A percentile compares a stretch with the other conserved stretches of the same genome.
Conservation (phyloP, 2,113 vertebrate genomes). For the Oreochromis niloticus region DNA sequence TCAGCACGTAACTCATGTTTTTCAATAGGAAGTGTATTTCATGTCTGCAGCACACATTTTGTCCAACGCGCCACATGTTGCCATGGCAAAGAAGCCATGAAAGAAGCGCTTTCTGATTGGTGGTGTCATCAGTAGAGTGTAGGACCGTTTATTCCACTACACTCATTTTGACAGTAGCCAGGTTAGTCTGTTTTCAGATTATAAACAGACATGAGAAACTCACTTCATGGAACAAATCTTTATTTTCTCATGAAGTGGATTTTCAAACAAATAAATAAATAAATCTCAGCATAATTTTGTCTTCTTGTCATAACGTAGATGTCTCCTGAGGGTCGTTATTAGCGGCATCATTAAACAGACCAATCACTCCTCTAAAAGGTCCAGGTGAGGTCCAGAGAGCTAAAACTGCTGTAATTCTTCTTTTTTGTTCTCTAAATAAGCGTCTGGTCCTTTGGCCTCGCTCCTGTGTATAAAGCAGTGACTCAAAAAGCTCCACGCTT, state of each 20-base stretch:
- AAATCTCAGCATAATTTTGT: background rate
- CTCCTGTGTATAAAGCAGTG: background rate
- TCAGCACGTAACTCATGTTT: background rate
- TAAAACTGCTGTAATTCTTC: background rate
- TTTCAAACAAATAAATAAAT: background rate
- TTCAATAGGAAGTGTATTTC: background rate
- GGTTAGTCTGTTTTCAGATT: accelerated
- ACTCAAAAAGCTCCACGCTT: background rate
- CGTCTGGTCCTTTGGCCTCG: background rate
- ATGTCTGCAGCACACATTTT: background rate
- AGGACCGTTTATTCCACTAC: background rate
- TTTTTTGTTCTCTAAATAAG: background rate
- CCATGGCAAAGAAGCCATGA: background rate
- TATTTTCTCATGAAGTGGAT: background rate
- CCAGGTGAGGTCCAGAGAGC: background rate
- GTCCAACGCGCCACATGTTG: accelerated
- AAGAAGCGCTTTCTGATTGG: background rate
- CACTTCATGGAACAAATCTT: background rate
- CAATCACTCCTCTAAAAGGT: background rate
- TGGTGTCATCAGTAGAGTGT: background rate
- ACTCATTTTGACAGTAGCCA: background rate
- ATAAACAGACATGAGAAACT: background rate
- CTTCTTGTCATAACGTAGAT: background rate
- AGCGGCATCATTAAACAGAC: background rate
- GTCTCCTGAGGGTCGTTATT: background rate